Base-by-base conservation (phyloP, 1,140 invertebrate species). In the Drosophila tristis region DNA sequence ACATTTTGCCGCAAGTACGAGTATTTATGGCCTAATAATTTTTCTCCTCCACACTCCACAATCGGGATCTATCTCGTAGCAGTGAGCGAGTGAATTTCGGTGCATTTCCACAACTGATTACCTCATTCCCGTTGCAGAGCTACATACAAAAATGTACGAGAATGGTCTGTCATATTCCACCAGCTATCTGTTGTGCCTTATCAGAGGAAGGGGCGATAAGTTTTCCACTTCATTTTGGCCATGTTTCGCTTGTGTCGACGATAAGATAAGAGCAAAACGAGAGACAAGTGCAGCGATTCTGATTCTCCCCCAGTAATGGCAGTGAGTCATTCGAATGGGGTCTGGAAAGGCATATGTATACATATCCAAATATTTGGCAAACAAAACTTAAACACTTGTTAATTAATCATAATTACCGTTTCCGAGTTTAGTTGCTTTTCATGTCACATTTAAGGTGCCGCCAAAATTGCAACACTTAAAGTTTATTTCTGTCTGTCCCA, bases 21-120 rank as follows among this genome's bases (percentile, higher is more conserved):
- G 26, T 72, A 89, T 87, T 89, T 87, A 87, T 87, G 82, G 82
- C 82, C 82, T 87, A 87, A 87, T 87, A 87, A 87, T 89, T 87
- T 68, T 74, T 58, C 50, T 35, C 29, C 54, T 26, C 62, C 74
- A 71, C 64, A 20, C 20, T 20, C 1, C 20, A 81, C 70, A 82
- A 53, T 76, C 85, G 68, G 11, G 78, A 82, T 78, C 59, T 75
- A 72, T 0, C 31, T 35, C 9, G 31, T 35, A 4, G 74, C 62
- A 81, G 48, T 54, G n/a, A n/a, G n/a, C n/a, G n/a, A n/a, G n/a
- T n/a, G 57, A 43, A 71, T 71, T 70, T 70, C 35, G 65, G 45
- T 70, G 72, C 72, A 74, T 25, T 64, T 66, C 47, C 42, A 5
- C 47, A 56, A 70, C 35, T 53, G 72, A 71, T 75, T 75, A 75